Conservation (phyloP, 2,113 vertebrate genomes). For the Corvus cornix region DNA sequence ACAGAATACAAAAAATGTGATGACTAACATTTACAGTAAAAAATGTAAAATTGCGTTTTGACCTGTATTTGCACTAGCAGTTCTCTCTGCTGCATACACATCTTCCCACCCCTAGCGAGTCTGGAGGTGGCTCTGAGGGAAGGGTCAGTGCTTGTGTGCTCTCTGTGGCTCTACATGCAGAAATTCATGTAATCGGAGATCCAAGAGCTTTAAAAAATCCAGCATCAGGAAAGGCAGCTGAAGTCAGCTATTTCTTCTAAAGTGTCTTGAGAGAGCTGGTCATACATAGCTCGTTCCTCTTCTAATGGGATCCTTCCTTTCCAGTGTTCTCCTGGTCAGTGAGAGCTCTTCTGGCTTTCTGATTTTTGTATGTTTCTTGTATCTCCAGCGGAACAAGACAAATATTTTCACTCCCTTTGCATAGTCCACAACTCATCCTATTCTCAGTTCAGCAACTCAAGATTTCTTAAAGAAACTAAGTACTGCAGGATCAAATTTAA, state of each 20-base stretch:
- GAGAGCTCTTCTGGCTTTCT: not conserved
- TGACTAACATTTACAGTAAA: constrained; percentile 66
- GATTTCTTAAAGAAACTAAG: not conserved
- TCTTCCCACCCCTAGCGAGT: not conserved
- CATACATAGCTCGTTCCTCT: not conserved
- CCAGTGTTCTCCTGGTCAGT: not conserved
- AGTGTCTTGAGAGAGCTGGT: constrained; percentile 9
- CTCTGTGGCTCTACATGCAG: not conserved
- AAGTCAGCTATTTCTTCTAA: constrained; percentile 12
- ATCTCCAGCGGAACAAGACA: constrained; percentile 5
- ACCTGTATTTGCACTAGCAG: not conserved
- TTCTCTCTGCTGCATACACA: not conserved
- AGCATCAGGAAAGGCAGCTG: constrained; percentile 27
- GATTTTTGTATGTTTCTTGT: not conserved
- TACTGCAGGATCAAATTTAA: not conserved
- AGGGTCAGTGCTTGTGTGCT: not conserved
- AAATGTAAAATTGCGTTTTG: constrained; percentile 51
- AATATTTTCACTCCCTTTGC: not conserved
- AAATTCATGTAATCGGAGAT: not conserved
- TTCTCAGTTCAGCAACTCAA: not conserved
- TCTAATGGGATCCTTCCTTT: not conserved
- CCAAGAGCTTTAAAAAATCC: constrained; percentile 33
- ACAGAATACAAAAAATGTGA: constrained; percentile 66
- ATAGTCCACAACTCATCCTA: not conserved
- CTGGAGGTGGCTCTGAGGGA: not conserved